Percentiles rank a stretch among this genome's conserved stretches.
These are phyloP conservation scores for Plumapathes pennacea DNA, from an alignment of 92 coral and sea anemone genomes.

Conservation along the genomic window DNA sequence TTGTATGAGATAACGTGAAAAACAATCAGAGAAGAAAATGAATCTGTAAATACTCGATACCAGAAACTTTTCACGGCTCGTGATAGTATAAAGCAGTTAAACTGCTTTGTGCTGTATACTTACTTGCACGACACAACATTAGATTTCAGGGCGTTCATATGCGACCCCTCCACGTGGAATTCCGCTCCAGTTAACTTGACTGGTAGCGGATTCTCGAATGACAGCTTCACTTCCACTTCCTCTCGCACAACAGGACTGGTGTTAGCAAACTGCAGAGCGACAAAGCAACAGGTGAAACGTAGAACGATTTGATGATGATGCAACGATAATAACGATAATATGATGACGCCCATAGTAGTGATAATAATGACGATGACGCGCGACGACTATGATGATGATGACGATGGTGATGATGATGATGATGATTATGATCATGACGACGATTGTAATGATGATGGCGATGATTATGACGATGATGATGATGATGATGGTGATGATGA, in stretches of 20 bases:
- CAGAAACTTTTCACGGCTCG: not conserved
- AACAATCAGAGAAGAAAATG: not conserved
- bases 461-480: too few relatives aligned
- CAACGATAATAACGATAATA: too few relatives aligned
- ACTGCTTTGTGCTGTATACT: not conserved
- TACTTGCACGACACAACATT: not conserved
- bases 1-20: not conserved
- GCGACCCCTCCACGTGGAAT: constrained; percentile 14
- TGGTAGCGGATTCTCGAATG: constrained; percentile 22
- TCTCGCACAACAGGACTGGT: constrained; percentile 1
- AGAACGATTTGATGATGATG: too few relatives aligned
- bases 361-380: too few relatives aligned
- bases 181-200: constrained; percentile 12
- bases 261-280: not conserved
- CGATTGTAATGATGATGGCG: too few relatives aligned
- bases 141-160: not conserved
- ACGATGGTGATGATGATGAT: too few relatives aligned
- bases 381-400: too few relatives aligned
- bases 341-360: too few relatives aligned
- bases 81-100: not conserved
- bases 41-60: not conserved
- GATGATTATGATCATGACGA: too few relatives aligned
- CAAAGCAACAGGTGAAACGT: not conserved
- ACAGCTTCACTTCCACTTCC: constrained; percentile 2
- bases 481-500: too few relatives aligned